Evolutionary conservation across 2,113 vertebrate genomes (phyloP), one percentile per base, ranked within the genome.

Genomic region (Butorides virescens): DNA sequence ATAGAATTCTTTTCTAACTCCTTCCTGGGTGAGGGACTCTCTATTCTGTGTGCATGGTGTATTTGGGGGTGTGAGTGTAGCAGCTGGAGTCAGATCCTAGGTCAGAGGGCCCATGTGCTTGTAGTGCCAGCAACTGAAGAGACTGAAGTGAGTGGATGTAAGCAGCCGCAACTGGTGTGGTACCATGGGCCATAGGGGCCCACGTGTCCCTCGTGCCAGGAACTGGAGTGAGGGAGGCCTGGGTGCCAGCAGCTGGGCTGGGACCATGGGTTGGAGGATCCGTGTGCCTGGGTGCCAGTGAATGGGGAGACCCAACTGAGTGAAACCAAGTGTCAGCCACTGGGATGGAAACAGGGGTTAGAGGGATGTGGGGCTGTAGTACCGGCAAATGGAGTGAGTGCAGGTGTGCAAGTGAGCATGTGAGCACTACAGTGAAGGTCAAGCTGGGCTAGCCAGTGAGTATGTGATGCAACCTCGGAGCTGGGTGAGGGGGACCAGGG

Each of bases 371-470:
- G 13, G 15, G 52, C 27, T 0, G 1, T 44, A 78, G 27, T 58
- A 36, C 9, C 19, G 78, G 36, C 14, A 77, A 49, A 44, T 11
- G 10, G 26, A 55, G 20, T n/a, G 20, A 76, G 11, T 52, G 13
- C 0, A 4, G 5, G 5, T 46, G 15, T 56, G 22, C 2, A 0
- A 62, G 25, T n/a, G 13, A 56, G 7, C 9, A 13, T 58, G 22
- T 44, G 65, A 44, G 27, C 37, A 19, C 18, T 29, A 27, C 9
- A 34, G 50, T 50, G 73, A 78, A 58, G 65, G 36, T 63, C 49
- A 84, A 49, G 16, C 55, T 70, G 25, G 25, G 12, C 56, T 77
- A 56, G 11, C 11, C 26, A 56, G 18, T 32, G 49, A 18, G 9
- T 36, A 26, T 63, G 9, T 44, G 44, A 65, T 37, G 15, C 58